Evolutionary conservation across 2,888 invertebrate species (phyloP), one percentile per base, ranked within the genome.

Genomic region (Xestia c-nigrum): DNA sequence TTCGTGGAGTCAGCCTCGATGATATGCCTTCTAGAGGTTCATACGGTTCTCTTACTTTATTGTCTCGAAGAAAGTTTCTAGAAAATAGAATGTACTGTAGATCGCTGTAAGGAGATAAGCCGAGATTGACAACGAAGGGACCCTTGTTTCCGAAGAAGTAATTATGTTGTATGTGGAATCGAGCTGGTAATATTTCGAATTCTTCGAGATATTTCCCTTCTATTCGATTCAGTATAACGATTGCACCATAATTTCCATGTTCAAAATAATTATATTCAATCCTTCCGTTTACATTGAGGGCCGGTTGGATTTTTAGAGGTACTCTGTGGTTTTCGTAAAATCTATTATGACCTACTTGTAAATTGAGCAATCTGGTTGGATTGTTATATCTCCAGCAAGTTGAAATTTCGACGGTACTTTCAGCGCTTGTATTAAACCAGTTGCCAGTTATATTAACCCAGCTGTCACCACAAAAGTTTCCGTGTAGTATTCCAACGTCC

Each of bases 391-490:
- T 97, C 98, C 98, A 99, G 94, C 99, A 99, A 0, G 99, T 98
- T 78, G 98, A 97, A 74, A 99, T 97, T 91, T 98, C 98, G 47
- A 99, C 95, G 1, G 98, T 98, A 80, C 98, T 98, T 89, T 98
- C 98, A 47, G 97, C 92, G 88, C 99, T 99, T 67, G 97, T 97
- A 87, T 98, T 98, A 93, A 99, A 99, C 94, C 97, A 97, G 92
- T 99, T 99, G n/a, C 98, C 98, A 1, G 99, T 99, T n/a, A 99
- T 97, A 93, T 99, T 99, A 1, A 99, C 98, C 96, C 98, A 98
- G 65, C 98, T 97, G 88, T 98, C 97, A 9, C 98, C 98, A 90
- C 99, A 99, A 91, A 98, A 99, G 94, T 99, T 99, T 5, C 99
- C 99, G 85, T 99, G 98, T 71, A 99, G 95, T 64, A 99, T 97